Evolutionary conservation across 2,888 invertebrate species (phyloP).

Genomic region (Leptogaster cylindrica): DNA sequence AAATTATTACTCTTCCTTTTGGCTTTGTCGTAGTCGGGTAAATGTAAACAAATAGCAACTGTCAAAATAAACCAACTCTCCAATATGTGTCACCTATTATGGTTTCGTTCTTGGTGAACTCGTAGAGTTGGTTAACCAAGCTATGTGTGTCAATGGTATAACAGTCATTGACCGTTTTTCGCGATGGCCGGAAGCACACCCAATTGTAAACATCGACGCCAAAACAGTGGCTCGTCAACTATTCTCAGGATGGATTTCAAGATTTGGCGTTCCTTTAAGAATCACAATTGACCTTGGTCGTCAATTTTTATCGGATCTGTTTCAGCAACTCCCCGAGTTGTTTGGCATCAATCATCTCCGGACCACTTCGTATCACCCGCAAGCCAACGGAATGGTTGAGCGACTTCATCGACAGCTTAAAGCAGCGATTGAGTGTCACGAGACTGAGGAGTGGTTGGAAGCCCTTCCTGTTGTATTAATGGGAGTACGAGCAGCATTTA

Average conservation of each 20-base stretch:
- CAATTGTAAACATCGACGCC: too few relatives aligned
- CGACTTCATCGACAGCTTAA: not conserved
- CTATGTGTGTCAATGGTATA: too few relatives aligned
- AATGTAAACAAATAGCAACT: too few relatives aligned
- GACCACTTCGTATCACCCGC: not conserved
- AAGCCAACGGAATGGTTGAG: not conserved
- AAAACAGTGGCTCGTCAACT: conserved; percentile 40
- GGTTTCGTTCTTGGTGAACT: too few relatives aligned
- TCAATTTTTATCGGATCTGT: conserved; percentile 43
- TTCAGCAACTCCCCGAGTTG: conserved; percentile 23
- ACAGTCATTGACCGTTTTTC: conserved; percentile 44
- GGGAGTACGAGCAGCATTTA: conserved; percentile 40
- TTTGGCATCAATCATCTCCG: conserved; percentile 25
- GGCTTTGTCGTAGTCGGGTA: too few relatives aligned
- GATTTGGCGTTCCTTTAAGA: conserved; percentile 40
- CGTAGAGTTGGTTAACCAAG: too few relatives aligned
- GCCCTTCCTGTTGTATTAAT: conserved; percentile 39
- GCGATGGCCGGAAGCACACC: conserved; percentile 45
- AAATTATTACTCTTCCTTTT: too few relatives aligned
- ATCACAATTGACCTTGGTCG: conserved; percentile 42
- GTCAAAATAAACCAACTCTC: too few relatives aligned
- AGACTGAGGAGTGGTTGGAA: conserved; percentile 18
- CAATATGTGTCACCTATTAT: too few relatives aligned
- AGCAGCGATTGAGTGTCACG: not conserved
- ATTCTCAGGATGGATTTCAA: conserved; percentile 41